Base-by-base conservation (phyloP, 1,140 invertebrate species). In the Druon quercuslanigerum region DNA sequence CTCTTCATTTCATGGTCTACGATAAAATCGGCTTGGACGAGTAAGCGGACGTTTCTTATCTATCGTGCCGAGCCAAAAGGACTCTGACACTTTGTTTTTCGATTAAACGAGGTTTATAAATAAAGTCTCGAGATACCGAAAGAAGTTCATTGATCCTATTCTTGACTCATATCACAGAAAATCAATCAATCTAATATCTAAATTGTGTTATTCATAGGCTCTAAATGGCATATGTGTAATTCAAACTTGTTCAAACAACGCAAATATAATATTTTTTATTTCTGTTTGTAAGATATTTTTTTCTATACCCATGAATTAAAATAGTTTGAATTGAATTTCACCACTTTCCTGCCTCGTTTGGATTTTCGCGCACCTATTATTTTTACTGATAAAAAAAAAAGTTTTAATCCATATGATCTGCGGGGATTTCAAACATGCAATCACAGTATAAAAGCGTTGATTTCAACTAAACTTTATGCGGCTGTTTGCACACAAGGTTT, bases 21-120 rank as follows among this genome's bases (percentile, higher is more conserved):
- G 56, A 57, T 57, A 57, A 57, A 57, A 57, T 57, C 56, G 19
- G 19, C 25, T 19, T 25, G 12, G 56, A 25, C 56, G 19, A 57
- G 56, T 57, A 57, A 57, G 33, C 56, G 56, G 19, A 57, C 19
- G 13, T 11, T 57, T 57, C 56, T 57, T 57, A 57, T 57, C 56
- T 57, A 20, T 57, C 9, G 13, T 12, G 12, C 17, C 19, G 19
- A 57, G 56, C 0, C 20, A 12, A 25, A 46, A 57, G 56, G 13
- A 57, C 56, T 57, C 20, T 57, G 0, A 13, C 56, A 57, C 33
- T 57, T 57, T 20, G 11, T 57, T 25, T 17, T 12, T 57, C 19
- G 19, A 57, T 57, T 20, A 57, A 57, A 57, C 19, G 12, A 20
- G 19, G 56, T 19, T 11, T 57, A 57, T 57, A 25, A 57, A 57